A percentile compares a stretch with the other conserved stretches of the same genome.
Evolutionary conservation across 2,113 vertebrate genomes (phyloP).

Genomic region (Megalops atlanticus): DNA sequence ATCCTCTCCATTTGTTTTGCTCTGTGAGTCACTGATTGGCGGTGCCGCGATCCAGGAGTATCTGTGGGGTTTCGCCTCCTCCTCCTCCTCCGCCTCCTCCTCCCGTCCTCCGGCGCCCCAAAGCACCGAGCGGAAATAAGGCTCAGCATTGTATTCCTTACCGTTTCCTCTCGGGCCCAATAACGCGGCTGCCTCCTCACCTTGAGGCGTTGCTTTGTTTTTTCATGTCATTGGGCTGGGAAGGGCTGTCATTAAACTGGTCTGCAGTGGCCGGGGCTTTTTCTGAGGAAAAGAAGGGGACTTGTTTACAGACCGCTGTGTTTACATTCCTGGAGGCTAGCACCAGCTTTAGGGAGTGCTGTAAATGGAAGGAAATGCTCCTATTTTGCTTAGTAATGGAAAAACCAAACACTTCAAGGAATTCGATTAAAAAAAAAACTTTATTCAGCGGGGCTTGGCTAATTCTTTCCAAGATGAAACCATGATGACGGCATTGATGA

Average conservation of each 20-base stretch:
- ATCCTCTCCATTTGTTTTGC: slow-evolving; percentile 57
- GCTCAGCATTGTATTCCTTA: slow-evolving; percentile 12
- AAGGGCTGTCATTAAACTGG: slow-evolving; percentile 63
- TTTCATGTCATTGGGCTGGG: slow-evolving; percentile 50
- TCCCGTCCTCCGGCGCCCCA: not conserved
- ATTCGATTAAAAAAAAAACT: slow-evolving; percentile 57
- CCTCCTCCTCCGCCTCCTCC: slow-evolving; percentile 25
- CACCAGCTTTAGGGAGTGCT: slow-evolving; percentile 69
- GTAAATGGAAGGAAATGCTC: slow-evolving; percentile 73
- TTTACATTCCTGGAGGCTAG: slow-evolving; percentile 78
- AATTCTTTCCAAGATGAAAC: slow-evolving; percentile 54
- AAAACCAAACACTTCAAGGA: slow-evolving; percentile 67
- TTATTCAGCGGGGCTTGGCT: slow-evolving; percentile 62
- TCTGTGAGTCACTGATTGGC: slow-evolving; percentile 51
- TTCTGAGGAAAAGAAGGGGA: slow-evolving; percentile 60
- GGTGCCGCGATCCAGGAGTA: slow-evolving; percentile 39
- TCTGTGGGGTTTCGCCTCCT: slow-evolving; percentile 40
- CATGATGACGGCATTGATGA: slow-evolving; percentile 53
- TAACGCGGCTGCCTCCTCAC: not conserved
- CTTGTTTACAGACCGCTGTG: slow-evolving; percentile 78
- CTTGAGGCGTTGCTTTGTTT: slow-evolving; percentile 39
- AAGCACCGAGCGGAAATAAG: not conserved
- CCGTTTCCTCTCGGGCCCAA: slow-evolving; percentile 13
- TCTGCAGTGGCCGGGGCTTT: slow-evolving; percentile 64
- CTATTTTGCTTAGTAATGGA: slow-evolving; percentile 74